Evolutionary conservation across 2,797 vertebrate species (phyloP).

Genomic region (Picus viridis): DNA sequence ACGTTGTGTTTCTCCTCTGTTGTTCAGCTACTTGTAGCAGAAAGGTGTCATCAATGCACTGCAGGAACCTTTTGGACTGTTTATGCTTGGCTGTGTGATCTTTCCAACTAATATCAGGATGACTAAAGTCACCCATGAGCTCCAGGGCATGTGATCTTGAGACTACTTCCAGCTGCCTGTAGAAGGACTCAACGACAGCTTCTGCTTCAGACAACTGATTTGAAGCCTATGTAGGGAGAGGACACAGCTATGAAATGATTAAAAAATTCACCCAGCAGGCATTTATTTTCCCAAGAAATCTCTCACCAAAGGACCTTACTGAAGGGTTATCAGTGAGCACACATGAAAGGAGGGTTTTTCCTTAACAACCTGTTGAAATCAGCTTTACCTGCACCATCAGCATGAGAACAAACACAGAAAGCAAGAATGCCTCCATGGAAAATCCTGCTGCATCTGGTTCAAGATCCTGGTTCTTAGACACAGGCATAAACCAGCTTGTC

Average conservation of each 20-base stretch:
- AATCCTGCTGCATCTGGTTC: not conserved
- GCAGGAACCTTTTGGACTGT: too few species aligned
- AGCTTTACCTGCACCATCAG: not conserved
- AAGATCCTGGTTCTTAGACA: not conserved
- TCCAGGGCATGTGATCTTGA: too few species aligned
- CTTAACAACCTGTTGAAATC: not conserved
- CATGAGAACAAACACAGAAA: not conserved
- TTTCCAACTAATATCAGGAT: too few species aligned
- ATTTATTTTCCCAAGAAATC: not conserved
- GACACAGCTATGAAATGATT: fast-evolving
- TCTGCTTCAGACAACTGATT: too few species aligned
- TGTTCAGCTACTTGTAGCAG: too few species aligned
- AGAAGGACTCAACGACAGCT: too few species aligned
- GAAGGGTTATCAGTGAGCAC: fast-evolving
- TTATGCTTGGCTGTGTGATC: too few species aligned
- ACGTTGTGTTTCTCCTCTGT: too few species aligned
- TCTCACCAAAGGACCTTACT: not conserved
- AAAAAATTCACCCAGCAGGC: not conserved
- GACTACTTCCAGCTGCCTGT: too few species aligned
- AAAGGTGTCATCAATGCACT: too few species aligned
- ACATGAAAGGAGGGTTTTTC: fast-evolving
- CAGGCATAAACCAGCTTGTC: not conserved
- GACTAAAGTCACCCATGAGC: too few species aligned
- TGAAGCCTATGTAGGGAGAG: not conserved
- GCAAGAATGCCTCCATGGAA: not conserved